Evolutionary conservation across 2,113 vertebrate species (phyloP).

Genomic region (Scalopus aquaticus): DNA sequence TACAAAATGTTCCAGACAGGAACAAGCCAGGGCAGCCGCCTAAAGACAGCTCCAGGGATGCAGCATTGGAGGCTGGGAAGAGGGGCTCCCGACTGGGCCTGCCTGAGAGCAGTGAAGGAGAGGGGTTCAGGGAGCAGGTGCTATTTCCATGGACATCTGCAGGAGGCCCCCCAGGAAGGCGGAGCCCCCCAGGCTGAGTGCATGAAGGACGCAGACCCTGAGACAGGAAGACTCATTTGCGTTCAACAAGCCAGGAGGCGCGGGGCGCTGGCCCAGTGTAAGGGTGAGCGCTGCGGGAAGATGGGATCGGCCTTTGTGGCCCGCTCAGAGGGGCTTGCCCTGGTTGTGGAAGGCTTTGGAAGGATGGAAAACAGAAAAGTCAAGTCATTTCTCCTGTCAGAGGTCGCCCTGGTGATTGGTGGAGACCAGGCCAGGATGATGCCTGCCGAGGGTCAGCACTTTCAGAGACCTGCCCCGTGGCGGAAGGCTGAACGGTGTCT

Average conservation of each 20-base stretch:
- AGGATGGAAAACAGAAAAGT: not conserved
- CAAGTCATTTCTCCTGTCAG: not conserved
- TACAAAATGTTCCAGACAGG: not conserved
- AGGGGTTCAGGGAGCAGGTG: too few relatives aligned
- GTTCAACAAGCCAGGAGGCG: not conserved
- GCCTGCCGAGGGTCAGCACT: too few relatives aligned
- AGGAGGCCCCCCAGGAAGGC: not conserved
- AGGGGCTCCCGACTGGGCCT: not conserved
- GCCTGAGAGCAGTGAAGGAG: fast-evolving
- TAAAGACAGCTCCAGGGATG: not conserved
- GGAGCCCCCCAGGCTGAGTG: not conserved
- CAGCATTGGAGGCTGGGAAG: not conserved
- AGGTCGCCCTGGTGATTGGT: too few relatives aligned
- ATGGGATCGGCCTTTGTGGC: not conserved
- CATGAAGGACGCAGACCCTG: too few relatives aligned
- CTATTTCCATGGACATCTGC: not conserved
- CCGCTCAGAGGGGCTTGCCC: not conserved
- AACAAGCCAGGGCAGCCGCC: too few relatives aligned
- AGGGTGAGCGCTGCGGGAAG: too few relatives aligned
- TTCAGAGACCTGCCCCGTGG: not conserved
- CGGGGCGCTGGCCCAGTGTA: too few relatives aligned
- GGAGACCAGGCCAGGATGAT: not conserved
- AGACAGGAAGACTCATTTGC: not conserved
- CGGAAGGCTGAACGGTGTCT: not conserved
- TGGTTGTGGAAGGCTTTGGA: not conserved